Percentiles rank a stretch among this genome's conserved stretches.
Evolutionary conservation across 2,797 vertebrate genomes (phyloP).

Genomic region (Ciconia nigra): DNA sequence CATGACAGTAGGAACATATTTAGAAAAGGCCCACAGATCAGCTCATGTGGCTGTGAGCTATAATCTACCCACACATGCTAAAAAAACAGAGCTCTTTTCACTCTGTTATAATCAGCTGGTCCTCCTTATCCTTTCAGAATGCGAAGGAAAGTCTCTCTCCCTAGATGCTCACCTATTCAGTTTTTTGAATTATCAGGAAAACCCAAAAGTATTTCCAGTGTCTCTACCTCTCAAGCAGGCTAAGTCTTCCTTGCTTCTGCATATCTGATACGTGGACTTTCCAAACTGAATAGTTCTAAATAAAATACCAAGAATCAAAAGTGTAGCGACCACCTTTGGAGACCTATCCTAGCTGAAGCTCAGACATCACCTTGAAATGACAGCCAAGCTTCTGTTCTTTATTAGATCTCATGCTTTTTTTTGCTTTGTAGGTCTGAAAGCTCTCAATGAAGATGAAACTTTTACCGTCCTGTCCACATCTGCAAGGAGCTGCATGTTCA

Average conservation of each 20-base stretch:
- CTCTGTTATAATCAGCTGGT: not conserved
- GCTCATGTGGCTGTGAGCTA: constrained; percentile 4
- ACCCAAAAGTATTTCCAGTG: not conserved
- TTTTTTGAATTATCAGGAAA: not conserved
- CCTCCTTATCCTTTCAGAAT: not conserved
- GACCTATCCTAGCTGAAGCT: not conserved
- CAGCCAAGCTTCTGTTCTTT: not conserved
- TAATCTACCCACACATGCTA: not conserved
- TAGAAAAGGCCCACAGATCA: constrained; percentile 18
- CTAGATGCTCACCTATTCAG: not conserved
- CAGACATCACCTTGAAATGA: not conserved
- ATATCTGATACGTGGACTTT: not conserved
- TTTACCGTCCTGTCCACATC: not conserved
- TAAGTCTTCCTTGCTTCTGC: not conserved
- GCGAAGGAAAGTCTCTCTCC: not conserved
- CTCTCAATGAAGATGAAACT: not conserved
- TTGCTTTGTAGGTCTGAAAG: not conserved
- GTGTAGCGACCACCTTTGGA: not conserved
- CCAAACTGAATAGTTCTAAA: not conserved
- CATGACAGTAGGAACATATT: not conserved
- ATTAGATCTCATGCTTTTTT: not conserved
- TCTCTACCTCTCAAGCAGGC: not conserved
- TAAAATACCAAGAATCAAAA: not conserved
- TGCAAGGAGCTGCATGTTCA: not conserved
- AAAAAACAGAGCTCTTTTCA: not conserved